Evolutionary conservation across 2,113 vertebrate genomes (phyloP).

Genomic region (Myrmophylax atrothorax): DNA sequence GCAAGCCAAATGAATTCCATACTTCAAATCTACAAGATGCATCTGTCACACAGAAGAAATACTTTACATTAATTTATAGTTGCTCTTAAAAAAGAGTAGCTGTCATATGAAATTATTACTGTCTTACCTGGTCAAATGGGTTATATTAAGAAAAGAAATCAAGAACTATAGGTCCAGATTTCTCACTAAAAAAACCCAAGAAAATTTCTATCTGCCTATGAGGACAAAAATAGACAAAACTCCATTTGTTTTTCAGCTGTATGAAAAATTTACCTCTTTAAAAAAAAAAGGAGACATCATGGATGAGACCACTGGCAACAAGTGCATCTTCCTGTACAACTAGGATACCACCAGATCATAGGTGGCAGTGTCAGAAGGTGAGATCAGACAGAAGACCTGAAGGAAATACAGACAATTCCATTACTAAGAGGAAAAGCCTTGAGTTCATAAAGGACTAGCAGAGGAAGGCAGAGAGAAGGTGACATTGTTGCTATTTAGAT

Average conservation of each 20-base stretch:
- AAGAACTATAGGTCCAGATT: not conserved
- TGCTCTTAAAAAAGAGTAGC: not conserved
- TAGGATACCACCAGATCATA: accelerated
- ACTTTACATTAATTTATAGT: not conserved
- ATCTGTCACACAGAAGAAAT: not conserved
- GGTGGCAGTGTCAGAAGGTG: not conserved
- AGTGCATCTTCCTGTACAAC: not conserved
- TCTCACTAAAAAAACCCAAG: not conserved
- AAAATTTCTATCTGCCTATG: not conserved
- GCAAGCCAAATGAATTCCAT: not conserved
- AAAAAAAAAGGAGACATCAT: not conserved
- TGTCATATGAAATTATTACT: not conserved
- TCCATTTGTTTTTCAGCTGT: not conserved
- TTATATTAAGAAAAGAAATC: not conserved
- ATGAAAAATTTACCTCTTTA: not conserved
- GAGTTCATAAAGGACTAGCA: not conserved
- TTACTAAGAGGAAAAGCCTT: not conserved
- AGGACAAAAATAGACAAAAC: not conserved
- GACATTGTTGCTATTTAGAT: not conserved
- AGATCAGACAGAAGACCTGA: not conserved
- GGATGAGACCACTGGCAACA: not conserved
- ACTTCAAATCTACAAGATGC: not conserved
- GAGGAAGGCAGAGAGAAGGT: not conserved
- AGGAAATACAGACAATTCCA: accelerated
- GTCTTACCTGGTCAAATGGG: not conserved